Base-by-base conservation (phyloP, 2,888 invertebrate species). In the Oscheius sp. region DNA sequence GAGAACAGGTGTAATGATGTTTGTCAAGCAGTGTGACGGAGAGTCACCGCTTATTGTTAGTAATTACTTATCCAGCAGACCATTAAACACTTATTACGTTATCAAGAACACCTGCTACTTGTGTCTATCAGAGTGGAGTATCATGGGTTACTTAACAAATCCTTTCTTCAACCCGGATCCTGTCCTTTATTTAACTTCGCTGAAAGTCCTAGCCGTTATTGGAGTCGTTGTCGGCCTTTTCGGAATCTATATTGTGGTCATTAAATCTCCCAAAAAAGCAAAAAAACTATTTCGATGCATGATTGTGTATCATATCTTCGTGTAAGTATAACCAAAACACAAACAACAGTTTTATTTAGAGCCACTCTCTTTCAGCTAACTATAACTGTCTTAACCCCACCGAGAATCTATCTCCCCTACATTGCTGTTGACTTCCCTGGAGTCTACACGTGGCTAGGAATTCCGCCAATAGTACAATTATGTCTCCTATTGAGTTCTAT, bases 361-460 rank as follows among this genome's bases (percentile, higher is more conserved):
- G 54, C 20, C 2, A 22, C 36, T 2, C 17, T 32, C n/a, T 54
- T 54, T 17, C 54, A 54, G 20, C 20, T 54, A 12, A 32, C 54
- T 1, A 6, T 54, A 24, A 54, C 54, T 20, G 33, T 54, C 24
- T 33, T 54, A 17, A n/a, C 54, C 5, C 54, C 54, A 4, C 32
- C 33, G 2, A 28, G 33, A 22, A 24, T 33, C 14, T 54, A 54
- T 33, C 33, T 54, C n/a, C 54, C 54, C n/a, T 54, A 32, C 12
- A 33, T 32, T n/a, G 54, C 54, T 12, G 33, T 54, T 9, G 54
- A 33, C 17, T 54, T 54, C 22, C 33, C 54, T 6, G 54, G 54
- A 2, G 17, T 54, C 17, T 54, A 54, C 20, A 30, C 51, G 12
- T 2, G 4, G 14, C n/a, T 54, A 4, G 54, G 54, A 32, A 54